Percentiles rank a stretch among this genome's conserved stretches.
Evolutionary conservation across 2,797 vertebrate genomes (phyloP).

Genomic region (Phoxinus dragarum): DNA sequence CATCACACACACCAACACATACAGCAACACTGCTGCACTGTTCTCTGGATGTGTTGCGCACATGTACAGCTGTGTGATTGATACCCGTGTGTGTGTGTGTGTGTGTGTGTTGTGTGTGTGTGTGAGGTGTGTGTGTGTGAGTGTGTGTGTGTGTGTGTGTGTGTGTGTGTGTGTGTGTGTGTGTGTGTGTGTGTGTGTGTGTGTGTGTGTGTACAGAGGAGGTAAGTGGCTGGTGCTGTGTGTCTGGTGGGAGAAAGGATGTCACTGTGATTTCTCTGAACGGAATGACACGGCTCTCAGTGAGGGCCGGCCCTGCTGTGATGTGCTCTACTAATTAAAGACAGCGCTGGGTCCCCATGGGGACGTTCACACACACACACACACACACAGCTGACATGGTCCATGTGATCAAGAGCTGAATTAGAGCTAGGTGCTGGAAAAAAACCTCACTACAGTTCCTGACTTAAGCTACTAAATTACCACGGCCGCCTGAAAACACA

Average conservation of each 20-base stretch:
- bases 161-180: background rate
- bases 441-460: background rate
- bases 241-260: constrained; percentile 53
- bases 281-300: constrained; percentile 60
- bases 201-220: constrained; percentile 47
- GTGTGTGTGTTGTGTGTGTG: no score
- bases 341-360: constrained; percentile 49
- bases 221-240: constrained; percentile 24
- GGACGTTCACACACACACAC: constrained; percentile 41
- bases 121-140: no score
- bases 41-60: no score
- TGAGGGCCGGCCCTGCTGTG: constrained; percentile 62
- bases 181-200: constrained; percentile 1
- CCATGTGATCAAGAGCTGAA: constrained; percentile 18
- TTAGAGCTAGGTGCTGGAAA: constrained; percentile 13
- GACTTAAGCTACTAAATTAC: constrained; percentile 31
- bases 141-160: background rate
- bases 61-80: background rate
- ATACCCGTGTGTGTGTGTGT: background rate
- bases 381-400: constrained; percentile 19
- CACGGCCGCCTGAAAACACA: background rate
- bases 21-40: background rate
- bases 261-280: constrained; percentile 70
- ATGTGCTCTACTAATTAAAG: constrained; percentile 74
- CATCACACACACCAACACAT: background rate